Conservation (phyloP, 2,113 vertebrate species). For the Corvus moneduloides region DNA sequence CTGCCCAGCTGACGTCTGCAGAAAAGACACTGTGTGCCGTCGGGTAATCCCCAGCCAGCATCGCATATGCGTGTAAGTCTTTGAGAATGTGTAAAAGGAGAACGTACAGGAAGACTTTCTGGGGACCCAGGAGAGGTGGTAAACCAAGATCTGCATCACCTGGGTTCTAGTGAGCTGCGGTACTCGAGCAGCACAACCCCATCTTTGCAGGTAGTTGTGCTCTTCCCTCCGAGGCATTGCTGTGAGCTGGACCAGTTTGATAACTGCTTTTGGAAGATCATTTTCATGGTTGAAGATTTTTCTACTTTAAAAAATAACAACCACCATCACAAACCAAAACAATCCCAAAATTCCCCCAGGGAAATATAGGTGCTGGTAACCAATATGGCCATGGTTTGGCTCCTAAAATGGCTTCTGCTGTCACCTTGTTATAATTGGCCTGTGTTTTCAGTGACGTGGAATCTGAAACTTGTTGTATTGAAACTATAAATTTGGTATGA, state of each 20-base stretch:
- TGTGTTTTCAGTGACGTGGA: background rate
- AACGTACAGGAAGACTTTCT: background rate
- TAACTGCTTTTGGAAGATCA: background rate
- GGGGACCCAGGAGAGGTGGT: background rate
- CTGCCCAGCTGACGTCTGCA: no score
- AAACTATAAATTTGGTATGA: background rate
- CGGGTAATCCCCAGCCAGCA: no score
- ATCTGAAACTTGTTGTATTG: background rate
- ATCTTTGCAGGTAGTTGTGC: background rate
- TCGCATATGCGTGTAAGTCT: background rate
- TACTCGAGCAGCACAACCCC: accelerated
- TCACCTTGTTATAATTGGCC: background rate
- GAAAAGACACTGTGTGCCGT: no score
- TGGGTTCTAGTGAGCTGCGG: background rate
- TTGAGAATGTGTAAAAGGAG: background rate
- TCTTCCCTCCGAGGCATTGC: background rate
- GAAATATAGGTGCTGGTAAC: background rate
- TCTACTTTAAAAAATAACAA: background rate
- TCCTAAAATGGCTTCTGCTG: background rate
- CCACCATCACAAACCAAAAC: background rate
- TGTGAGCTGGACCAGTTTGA: background rate
- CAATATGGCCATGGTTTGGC: background rate
- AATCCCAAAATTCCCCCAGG: no score
- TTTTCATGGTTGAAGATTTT: background rate
- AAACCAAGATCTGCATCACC: background rate